Conservation (phyloP, 2,797 vertebrate species). For the Gadopsis bispinosus region DNA sequence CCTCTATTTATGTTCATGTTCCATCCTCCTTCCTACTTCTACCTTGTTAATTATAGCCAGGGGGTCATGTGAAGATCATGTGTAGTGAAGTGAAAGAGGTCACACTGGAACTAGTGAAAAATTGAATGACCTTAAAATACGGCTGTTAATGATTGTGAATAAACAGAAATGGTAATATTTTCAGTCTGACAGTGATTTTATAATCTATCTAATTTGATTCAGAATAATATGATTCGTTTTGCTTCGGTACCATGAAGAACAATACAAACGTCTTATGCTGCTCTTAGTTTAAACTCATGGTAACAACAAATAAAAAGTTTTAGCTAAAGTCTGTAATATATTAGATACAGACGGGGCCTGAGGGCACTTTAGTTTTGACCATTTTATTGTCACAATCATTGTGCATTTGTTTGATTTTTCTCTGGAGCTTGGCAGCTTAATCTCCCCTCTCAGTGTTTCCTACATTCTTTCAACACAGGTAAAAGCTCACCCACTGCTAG, state of each 20-base stretch:
- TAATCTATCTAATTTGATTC: conserved; percentile 3
- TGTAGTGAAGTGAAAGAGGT: not conserved
- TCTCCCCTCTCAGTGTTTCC: not conserved
- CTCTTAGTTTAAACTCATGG: not conserved
- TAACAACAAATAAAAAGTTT: not conserved
- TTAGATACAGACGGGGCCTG: not conserved
- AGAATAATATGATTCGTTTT: not conserved
- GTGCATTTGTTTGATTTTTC: conserved; percentile 13
- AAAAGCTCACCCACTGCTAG: not conserved
- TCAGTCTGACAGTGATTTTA: not conserved
- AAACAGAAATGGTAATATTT: not conserved
- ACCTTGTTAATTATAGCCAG: not conserved
- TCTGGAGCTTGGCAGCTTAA: not conserved
- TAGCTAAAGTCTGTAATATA: not conserved
- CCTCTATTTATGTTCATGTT: conserved; percentile 3
- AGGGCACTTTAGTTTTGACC: not conserved
- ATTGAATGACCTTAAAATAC: not conserved
- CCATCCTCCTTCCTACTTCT: not conserved
- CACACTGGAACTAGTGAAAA: not conserved
- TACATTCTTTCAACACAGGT: not conserved
- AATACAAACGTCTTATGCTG: not conserved
- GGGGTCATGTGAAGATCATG: not conserved
- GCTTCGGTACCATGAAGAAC: not conserved
- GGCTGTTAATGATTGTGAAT: not conserved
- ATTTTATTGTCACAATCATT: not conserved